These are phyloP conservation scores for Chorisops tibialis DNA, from an alignment of 2,888 invertebrate genomes.

Conservation along the genomic window DNA sequence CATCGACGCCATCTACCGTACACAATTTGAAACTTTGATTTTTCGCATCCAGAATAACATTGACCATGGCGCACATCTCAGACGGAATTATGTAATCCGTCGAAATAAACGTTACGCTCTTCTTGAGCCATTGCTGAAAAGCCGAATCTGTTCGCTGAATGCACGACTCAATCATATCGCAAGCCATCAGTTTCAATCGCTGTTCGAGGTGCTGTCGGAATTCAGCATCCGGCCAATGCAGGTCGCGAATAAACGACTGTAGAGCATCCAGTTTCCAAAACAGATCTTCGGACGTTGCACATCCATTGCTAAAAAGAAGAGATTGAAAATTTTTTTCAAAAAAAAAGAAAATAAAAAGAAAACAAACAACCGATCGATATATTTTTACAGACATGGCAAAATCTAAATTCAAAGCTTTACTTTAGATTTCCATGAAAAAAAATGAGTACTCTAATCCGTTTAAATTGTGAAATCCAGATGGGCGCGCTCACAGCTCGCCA, in stretches of 20 bases:
- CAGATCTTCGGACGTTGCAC: slow-evolving; percentile 96
- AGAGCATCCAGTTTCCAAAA: slow-evolving; percentile 99
- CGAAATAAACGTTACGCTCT: slow-evolving; percentile 87
- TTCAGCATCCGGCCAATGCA: slow-evolving; percentile 99
- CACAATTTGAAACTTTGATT: slow-evolving; percentile 94
- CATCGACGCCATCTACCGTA: slow-evolving; percentile 92
- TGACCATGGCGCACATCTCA: slow-evolving; percentile 99
- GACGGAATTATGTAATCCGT: slow-evolving; percentile 97
- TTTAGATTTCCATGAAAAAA: no score
- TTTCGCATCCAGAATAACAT: slow-evolving; percentile 96
- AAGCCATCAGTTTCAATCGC: slow-evolving; percentile 94
- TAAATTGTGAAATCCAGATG: no score
- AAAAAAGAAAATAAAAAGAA: background rate
- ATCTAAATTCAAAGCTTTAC: no score
- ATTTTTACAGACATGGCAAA: no score
- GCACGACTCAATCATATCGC: slow-evolving; percentile 98
- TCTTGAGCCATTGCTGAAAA: slow-evolving; percentile 91
- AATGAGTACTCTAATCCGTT: no score
- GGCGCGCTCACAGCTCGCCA: no score
- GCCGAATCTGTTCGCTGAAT: slow-evolving; percentile 85
- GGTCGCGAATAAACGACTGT: slow-evolving; percentile 94
- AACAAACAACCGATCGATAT: background rate
- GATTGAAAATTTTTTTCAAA: no score
- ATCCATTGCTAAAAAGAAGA: slow-evolving; percentile 71
- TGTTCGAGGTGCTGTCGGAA: slow-evolving; percentile 96